Conservation (phyloP, 2,113 vertebrate genomes). For the Microtus oregoni region DNA sequence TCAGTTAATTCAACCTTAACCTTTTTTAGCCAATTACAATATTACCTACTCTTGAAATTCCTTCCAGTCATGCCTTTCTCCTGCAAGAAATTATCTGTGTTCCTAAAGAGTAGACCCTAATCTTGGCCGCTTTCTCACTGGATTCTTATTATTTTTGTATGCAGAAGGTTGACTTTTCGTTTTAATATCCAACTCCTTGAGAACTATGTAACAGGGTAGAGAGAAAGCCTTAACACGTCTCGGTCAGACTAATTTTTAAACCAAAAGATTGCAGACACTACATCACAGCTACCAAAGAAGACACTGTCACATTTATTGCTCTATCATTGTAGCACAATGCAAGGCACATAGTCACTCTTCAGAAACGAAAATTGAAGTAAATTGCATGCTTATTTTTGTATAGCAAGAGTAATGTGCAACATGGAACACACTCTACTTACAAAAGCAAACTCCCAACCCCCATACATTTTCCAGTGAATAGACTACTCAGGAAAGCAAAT, state of each 20-base stretch:
- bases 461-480: background rate
- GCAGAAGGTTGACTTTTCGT: constrained; percentile 5
- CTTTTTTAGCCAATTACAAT: background rate
- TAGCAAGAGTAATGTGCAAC: background rate
- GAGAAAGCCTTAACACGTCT: constrained; percentile 23
- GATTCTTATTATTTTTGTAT: constrained; percentile 11
- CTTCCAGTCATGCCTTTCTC: background rate
- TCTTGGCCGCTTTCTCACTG: background rate
- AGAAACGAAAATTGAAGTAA: background rate
- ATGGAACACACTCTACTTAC: background rate
- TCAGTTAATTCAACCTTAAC: background rate
- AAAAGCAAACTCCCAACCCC: background rate
- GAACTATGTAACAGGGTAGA: background rate
- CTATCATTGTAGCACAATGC: background rate
- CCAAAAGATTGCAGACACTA: background rate
- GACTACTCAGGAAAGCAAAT: constrained; percentile 43
- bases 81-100: background rate
- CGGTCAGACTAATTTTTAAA: constrained; percentile 24
- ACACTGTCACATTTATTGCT: constrained; percentile 4
- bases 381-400: background rate
- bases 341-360: background rate
- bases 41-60: background rate
- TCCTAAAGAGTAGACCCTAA: background rate
- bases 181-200: background rate
- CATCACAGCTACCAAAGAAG: background rate